phyloP scores from a whole-genome alignment of 2,888 invertebrate species.

The Pammene aurita region DNA sequence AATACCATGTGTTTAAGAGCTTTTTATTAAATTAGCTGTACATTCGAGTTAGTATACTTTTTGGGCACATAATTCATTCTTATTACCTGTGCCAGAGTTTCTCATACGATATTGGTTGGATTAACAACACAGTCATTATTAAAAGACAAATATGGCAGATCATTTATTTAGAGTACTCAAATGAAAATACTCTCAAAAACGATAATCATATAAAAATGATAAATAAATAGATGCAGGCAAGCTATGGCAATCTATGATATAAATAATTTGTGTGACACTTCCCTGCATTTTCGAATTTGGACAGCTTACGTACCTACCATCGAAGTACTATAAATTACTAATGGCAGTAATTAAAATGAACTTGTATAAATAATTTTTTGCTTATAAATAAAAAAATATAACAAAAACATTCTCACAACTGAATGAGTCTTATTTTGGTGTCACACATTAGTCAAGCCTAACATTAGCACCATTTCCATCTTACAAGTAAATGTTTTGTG shows the following conservation, averaged over 20 bases:
- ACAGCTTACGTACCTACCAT: conserved; percentile 66
- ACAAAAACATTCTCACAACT: conserved; percentile 79
- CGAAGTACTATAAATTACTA: conserved; percentile 71
- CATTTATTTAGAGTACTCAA: conserved; percentile 81
- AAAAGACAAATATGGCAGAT: conserved; percentile 83
- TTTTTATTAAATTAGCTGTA: conserved; percentile 84
- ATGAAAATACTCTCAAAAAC: conserved; percentile 78
- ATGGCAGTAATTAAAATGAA: conserved; percentile 79
- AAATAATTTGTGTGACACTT: conserved; percentile 79
- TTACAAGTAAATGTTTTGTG: conserved; percentile 81
- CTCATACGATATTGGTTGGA: conserved; percentile 70
- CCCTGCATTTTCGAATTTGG: conserved; percentile 75
- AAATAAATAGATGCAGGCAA: conserved; percentile 83
- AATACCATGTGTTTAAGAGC: conserved; percentile 71
- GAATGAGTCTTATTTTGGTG: conserved; percentile 82
- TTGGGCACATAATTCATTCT: conserved; percentile 82
- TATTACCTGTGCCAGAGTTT: conserved; percentile 76
- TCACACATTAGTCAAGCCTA: conserved; percentile 82
- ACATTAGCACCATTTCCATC: conserved; percentile 81
- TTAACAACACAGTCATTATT: conserved; percentile 78
- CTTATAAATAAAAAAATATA: conserved; percentile 81
- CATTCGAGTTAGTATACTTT: conserved; percentile 84
- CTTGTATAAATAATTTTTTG: conserved; percentile 78
- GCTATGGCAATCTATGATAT: conserved; percentile 79
- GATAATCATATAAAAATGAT: conserved; percentile 73